Conservation (phyloP, 2,113 vertebrate species). For the Phoxinus phoxinus region DNA sequence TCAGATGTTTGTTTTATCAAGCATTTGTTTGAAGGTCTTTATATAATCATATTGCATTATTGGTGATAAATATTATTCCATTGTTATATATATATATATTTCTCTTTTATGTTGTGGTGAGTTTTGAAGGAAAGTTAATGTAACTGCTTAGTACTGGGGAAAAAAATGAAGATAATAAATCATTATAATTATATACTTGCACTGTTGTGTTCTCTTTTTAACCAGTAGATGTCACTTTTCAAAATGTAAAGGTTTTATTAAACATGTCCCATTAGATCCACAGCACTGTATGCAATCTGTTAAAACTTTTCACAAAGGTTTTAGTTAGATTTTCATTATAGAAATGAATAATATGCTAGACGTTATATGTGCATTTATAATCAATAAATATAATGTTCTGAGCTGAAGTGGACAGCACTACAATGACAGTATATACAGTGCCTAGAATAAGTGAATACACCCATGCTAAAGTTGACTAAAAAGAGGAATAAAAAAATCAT, state of each 20-base stretch:
- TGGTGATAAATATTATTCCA: not conserved
- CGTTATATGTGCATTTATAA: not conserved
- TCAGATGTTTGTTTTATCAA: not conserved
- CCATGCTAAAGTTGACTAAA: no score
- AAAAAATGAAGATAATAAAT: not conserved
- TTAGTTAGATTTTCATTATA: not conserved
- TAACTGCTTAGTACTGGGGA: not conserved
- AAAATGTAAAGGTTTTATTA: not conserved
- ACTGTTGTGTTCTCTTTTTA: not conserved
- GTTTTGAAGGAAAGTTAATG: not conserved
- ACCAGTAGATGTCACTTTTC: conserved; percentile 21
- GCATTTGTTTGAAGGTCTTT: not conserved
- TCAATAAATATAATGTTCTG: not conserved
- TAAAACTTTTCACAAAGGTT: not conserved
- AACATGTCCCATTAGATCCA: not conserved
- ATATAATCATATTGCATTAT: not conserved
- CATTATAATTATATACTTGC: not conserved
- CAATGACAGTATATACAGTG: no score
- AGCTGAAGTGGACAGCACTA: not conserved
- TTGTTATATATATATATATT: not conserved
- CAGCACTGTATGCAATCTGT: not conserved
- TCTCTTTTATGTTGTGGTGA: not conserved
- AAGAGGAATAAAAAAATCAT: no score
- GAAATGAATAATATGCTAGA: not conserved
- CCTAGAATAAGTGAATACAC: no score